Evolutionary conservation across 1,140 invertebrate species (phyloP).

Genomic region (Hestina assimilis): DNA sequence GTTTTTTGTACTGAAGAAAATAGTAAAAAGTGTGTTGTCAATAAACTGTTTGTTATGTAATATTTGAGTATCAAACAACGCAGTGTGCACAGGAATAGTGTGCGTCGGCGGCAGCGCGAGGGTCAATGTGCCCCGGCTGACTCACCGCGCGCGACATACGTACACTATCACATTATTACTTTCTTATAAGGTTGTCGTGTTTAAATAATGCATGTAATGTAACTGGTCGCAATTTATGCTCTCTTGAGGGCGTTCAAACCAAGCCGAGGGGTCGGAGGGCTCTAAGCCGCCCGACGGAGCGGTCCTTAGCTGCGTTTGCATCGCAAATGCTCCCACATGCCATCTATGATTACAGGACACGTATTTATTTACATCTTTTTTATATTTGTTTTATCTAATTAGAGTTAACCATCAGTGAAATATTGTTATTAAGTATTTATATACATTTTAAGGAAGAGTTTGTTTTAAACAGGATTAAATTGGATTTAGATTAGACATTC

Average conservation of each 20-base stretch:
- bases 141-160: constrained; percentile 64
- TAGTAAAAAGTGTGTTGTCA: constrained; percentile 14
- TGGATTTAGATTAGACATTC: too few relatives aligned
- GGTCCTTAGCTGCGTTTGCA: constrained; percentile 25
- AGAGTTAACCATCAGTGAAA: too few relatives aligned
- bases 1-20: background rate
- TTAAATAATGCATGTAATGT: constrained; percentile 75
- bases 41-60: constrained; percentile 40
- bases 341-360: constrained; percentile 17
- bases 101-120: constrained; percentile 47
- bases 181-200: constrained; percentile 72
- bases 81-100: constrained; percentile 59
- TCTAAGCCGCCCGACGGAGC: constrained; percentile 15
- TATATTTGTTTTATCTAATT: too few relatives aligned
- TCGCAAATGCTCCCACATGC: constrained; percentile 25
- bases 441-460: too few relatives aligned
- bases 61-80: constrained; percentile 52
- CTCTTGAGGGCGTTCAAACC: constrained; percentile 35
- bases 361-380: constrained; percentile 4
- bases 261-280: constrained; percentile 24
- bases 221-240: constrained; percentile 67
- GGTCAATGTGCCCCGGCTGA: constrained; percentile 65
- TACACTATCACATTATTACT: constrained; percentile 73
- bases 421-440: too few relatives aligned
- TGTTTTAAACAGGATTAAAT: too few relatives aligned